Conservation (phyloP, 2,888 invertebrate genomes). For the Gymnoscelis rufifasciata region DNA sequence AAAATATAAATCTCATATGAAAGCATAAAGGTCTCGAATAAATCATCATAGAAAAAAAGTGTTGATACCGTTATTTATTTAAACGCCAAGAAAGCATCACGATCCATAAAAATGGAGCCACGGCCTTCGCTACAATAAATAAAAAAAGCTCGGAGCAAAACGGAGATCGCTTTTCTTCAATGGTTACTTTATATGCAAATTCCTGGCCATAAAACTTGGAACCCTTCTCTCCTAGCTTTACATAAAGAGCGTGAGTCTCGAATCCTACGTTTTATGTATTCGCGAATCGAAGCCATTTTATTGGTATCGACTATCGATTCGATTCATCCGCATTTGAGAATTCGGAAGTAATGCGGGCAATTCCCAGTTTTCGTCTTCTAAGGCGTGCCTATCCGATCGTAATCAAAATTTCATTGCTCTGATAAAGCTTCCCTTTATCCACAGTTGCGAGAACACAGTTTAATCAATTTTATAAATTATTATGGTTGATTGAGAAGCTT, state of each 20-base stretch:
- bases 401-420: slow-evolving; percentile 65
- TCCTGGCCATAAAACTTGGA: slow-evolving; percentile 73
- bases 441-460: slow-evolving; percentile 39
- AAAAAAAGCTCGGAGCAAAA: slow-evolving; percentile 63
- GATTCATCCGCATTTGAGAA: slow-evolving; percentile 56
- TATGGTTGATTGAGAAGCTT: too few relatives aligned
- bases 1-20: slow-evolving; percentile 48
- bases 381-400: slow-evolving; percentile 64
- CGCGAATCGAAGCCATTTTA: slow-evolving; percentile 75
- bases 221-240: slow-evolving; percentile 76
- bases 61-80: slow-evolving; percentile 74
- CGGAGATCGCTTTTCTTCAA: slow-evolving; percentile 78
- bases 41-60: slow-evolving; percentile 58
- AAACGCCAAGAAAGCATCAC: slow-evolving; percentile 67
- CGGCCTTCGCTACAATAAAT: slow-evolving; percentile 75
- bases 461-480: background rate
- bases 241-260: slow-evolving; percentile 69
- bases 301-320: slow-evolving; percentile 75
- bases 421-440: slow-evolving; percentile 56
- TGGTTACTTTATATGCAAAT: slow-evolving; percentile 80
- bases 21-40: slow-evolving; percentile 56
- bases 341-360: slow-evolving; percentile 68
- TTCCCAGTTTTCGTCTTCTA: slow-evolving; percentile 61
- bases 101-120: slow-evolving; percentile 64
- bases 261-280: slow-evolving; percentile 76